Evolutionary conservation across 2,797 vertebrate genomes (phyloP).

Genomic region (Sparidentex hasta): DNA sequence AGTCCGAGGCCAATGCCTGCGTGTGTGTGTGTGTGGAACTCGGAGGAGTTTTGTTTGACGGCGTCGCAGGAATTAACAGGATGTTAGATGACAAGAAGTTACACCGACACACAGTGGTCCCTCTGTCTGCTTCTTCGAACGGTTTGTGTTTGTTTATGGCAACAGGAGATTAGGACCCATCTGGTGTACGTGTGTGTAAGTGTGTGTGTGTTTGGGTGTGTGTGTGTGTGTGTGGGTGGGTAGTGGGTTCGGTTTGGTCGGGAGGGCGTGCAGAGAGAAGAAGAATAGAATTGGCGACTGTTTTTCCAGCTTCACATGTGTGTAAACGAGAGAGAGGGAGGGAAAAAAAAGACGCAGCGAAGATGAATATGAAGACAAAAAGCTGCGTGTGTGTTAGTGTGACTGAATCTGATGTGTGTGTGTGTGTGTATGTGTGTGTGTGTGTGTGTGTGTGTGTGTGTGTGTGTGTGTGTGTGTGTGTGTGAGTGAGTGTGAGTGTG

Average conservation of each 20-base stretch:
- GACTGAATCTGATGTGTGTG: not conserved
- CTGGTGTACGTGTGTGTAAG: conserved; percentile 50
- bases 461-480: conserved; percentile 20
- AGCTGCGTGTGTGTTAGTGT: conserved; percentile 14
- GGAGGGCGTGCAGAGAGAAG: conserved; percentile 13
- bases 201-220: conserved; percentile 30
- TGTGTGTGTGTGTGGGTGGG: conserved; percentile 31
- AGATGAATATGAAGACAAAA: conserved; percentile 34
- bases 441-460: conserved; percentile 18
- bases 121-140: conserved; percentile 53
- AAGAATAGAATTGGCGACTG: conserved; percentile 34
- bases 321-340: conserved; percentile 25
- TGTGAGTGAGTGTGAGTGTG: conserved; percentile 17
- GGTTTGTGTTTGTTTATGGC: conserved; percentile 64
- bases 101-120: conserved; percentile 56
- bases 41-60: conserved; percentile 58
- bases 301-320: conserved; percentile 36
- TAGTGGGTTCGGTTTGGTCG: conserved; percentile 45
- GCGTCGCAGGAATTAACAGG: conserved; percentile 72
- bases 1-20: conserved; percentile 18
- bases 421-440: conserved; percentile 22
- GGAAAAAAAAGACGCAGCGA: conserved; percentile 11
- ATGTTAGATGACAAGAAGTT: conserved; percentile 70
- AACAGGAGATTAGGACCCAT: conserved; percentile 72
- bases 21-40: conserved; percentile 18